A percentile compares a stretch with the other conserved stretches of the same genome.
Conservation (phyloP, 2,888 invertebrate species). For the Aleiodes alternator region DNA sequence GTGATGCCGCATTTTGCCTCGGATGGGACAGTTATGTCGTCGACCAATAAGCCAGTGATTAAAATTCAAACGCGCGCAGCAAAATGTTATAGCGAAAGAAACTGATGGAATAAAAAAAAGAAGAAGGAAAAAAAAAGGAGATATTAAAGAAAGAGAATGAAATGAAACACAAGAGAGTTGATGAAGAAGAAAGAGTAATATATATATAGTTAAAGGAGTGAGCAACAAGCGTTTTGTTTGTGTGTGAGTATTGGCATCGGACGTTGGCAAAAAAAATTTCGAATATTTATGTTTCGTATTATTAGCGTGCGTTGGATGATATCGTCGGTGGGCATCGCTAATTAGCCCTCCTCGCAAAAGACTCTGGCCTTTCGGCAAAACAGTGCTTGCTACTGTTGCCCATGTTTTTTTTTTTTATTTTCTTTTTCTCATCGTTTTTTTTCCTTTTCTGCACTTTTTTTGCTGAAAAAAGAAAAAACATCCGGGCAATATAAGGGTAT, state of each 20-base stretch:
- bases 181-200: constrained; percentile 4
- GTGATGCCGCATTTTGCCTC: constrained; percentile 3
- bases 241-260: constrained; percentile 43
- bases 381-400: constrained; percentile 74
- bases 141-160: constrained; percentile 13
- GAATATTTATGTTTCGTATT: constrained; percentile 74
- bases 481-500: constrained; percentile 43
- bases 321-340: constrained; percentile 75
- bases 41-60: constrained; percentile 41
- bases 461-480: neutral
- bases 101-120: constrained; percentile 3
- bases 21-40: constrained; percentile 39
- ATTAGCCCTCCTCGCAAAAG: constrained; percentile 70
- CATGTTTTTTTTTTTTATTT: constrained; percentile 49
- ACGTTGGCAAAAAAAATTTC: constrained; percentile 66
- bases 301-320: constrained; percentile 72
- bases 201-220: constrained; percentile 6
- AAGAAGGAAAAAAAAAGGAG: constrained; percentile 2
- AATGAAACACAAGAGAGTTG: constrained; percentile 29
- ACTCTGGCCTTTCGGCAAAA: constrained; percentile 71
- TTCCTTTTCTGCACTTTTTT: neutral
- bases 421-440: constrained; percentile 40
- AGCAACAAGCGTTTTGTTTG: constrained; percentile 32
- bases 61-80: constrained; percentile 39
- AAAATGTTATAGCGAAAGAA: constrained; percentile 23